Evolutionary conservation across 2,888 invertebrate genomes (phyloP).

Genomic region (Cynaeus angustus): DNA sequence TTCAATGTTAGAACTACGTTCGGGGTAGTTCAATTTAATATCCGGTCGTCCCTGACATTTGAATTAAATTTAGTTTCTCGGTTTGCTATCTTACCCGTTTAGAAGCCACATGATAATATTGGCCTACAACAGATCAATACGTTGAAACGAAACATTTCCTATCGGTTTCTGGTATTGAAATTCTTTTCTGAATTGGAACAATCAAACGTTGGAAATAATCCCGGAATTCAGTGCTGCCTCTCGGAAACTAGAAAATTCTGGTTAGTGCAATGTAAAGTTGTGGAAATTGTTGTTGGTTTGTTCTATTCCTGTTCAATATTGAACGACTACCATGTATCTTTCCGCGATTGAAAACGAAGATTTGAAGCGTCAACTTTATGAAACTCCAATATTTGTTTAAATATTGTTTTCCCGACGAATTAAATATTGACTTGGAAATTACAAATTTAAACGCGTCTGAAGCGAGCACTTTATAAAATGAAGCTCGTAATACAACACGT

Average conservation of each 20-base stretch:
- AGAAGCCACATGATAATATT: conserved; percentile 52
- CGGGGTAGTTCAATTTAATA: conserved; percentile 52
- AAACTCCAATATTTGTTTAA: conserved; percentile 29
- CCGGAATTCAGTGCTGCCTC: neutral
- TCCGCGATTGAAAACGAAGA: conserved; percentile 30
- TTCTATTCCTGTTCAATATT: conserved; percentile 40
- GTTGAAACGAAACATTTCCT: conserved; percentile 48
- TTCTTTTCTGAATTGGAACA: conserved; percentile 40
- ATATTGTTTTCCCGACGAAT: conserved; percentile 46
- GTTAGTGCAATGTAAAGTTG: conserved; percentile 10
- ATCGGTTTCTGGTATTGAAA: conserved; percentile 37
- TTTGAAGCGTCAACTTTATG: conserved; percentile 1
- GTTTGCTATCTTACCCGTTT: conserved; percentile 54
- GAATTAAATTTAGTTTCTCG: conserved; percentile 59
- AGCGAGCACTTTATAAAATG: conserved; percentile 51
- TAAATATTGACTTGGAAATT: conserved; percentile 51
- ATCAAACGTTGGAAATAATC: conserved; percentile 26
- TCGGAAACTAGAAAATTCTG: conserved; percentile 19
- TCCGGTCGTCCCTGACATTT: conserved; percentile 59
- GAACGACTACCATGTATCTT: conserved; percentile 18
- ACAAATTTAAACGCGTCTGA: conserved; percentile 45
- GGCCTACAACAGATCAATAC: conserved; percentile 49
- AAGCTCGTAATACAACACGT: conserved; percentile 45
- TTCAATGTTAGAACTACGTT: conserved; percentile 26
- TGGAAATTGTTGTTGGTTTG: conserved; percentile 32